A percentile compares a stretch with the other conserved stretches of the same genome.
phyloP scores from a whole-genome alignment of 1,140 invertebrate genomes.

The Zelostemma sp. region DNA sequence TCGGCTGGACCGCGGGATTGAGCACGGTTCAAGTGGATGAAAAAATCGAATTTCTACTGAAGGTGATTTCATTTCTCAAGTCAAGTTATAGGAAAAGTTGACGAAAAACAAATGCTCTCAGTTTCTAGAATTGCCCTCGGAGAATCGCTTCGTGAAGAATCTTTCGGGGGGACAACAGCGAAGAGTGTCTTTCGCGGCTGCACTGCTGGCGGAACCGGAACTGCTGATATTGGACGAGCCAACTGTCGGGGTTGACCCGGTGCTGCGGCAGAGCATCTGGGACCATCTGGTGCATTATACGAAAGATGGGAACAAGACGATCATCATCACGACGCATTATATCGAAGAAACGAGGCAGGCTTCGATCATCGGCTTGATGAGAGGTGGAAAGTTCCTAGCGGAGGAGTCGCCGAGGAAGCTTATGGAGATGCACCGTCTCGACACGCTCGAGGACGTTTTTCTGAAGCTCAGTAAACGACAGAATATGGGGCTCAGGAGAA shows the following conservation, averaged over 20 bases:
- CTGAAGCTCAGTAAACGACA: slow-evolving; percentile 88
- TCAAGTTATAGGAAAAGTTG: background rate
- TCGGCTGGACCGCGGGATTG: slow-evolving; percentile 91
- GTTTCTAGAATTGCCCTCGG: slow-evolving; percentile 73
- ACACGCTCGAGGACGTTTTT: slow-evolving; percentile 93
- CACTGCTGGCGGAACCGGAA: slow-evolving; percentile 89
- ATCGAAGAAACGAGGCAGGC: slow-evolving; percentile 97
- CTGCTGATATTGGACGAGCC: slow-evolving; percentile 94
- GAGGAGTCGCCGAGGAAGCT: slow-evolving; percentile 89
- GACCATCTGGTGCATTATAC: slow-evolving; percentile 92
- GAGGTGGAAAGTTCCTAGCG: slow-evolving; percentile 89
- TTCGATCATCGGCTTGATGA: slow-evolving; percentile 90
- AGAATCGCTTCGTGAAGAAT: slow-evolving; percentile 81
- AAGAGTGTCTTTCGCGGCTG: slow-evolving; percentile 88
- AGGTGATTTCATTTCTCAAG: slow-evolving; percentile 68
- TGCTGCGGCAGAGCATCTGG: slow-evolving; percentile 94
- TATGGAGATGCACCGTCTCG: slow-evolving; percentile 81
- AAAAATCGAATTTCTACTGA: slow-evolving; percentile 85
- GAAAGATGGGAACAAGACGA: slow-evolving; percentile 87
- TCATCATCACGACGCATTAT: slow-evolving; percentile 98
- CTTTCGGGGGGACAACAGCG: slow-evolving; percentile 93
- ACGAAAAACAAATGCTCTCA: slow-evolving; percentile 22
- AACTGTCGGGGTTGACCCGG: slow-evolving; percentile 94
- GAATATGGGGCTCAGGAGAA: slow-evolving; percentile 81
- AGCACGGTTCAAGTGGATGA: slow-evolving; percentile 78